Evolutionary conservation across 2,888 invertebrate genomes (phyloP), one percentile per base, ranked within the genome.

Genomic region (Resseliella maxima): DNA sequence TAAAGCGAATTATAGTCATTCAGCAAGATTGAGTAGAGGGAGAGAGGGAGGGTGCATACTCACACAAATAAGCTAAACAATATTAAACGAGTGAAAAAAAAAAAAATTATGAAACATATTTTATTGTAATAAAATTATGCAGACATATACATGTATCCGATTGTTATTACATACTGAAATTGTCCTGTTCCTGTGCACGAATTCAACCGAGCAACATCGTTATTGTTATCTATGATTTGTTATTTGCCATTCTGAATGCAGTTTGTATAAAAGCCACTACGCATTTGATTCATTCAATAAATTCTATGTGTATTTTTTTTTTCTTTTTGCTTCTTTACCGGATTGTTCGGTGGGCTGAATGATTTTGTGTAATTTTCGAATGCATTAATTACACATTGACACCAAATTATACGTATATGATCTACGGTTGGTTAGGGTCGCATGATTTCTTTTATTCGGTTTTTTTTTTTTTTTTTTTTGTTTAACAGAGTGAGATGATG

Each of bases 321-420:
- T 8, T 18, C 8, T 8, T 50, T 18, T 8, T 41, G 5, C 6
- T 41, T 41, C 6, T 41, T 24, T n/a, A 24, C 18, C 27, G 1
- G 31, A 72, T 72, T 15, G 31, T 27, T 35, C 72, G 1, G 36
- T 83, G 21, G 83, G 38, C 38, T 38, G 83, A n/a, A 8, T 83
- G 83, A 36, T 38, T 38, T 83, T 83, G 83, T 83, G 83, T 38
- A 83, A 83, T 83, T 83, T 83, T 83, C 24, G 83, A 83, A 83
- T 83, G 83, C 83, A 83, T 83, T 83, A 83, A 83, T 83, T 83
- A 83, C 83, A 83, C 83, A 83, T 83, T 83, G 83, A 83, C 83
- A 83, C 83, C 83, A 83, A 83, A 83, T 83, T 83, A 83, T 38
- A n/a, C n/a, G n/a, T n/a, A 83, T 83, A 83, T 83, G 83, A 83